Evolutionary conservation across 2,113 vertebrate genomes (phyloP).

Genomic region (Oxyura jamaicensis): DNA sequence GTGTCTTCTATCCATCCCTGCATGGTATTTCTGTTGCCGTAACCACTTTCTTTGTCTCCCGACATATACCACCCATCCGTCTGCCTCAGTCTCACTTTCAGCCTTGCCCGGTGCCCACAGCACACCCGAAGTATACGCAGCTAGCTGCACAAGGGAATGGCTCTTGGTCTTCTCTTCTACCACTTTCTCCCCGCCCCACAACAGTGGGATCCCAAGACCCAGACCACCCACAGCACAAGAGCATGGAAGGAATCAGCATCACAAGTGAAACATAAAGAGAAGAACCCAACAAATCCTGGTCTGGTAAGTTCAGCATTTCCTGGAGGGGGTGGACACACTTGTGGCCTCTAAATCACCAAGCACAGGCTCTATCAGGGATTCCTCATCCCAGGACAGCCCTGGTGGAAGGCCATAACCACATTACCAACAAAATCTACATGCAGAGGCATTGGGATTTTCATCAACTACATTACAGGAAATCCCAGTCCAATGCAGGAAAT

Average conservation of each 20-base stretch:
- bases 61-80: background rate
- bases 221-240: background rate
- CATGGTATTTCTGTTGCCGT: background rate
- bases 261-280: background rate
- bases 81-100: background rate
- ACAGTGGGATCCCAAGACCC: background rate
- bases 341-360: background rate
- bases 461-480: background rate
- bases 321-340: rapidly evolving
- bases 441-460: background rate
- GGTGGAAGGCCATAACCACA: background rate
- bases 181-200: background rate
- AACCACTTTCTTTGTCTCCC: background rate
- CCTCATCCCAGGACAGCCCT: background rate
- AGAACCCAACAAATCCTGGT: background rate
- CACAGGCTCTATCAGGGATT: background rate
- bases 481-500: background rate
- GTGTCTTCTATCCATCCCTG: background rate
- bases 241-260: background rate
- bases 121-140: background rate
- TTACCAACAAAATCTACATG: background rate
- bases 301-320: background rate
- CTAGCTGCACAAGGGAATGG: background rate
- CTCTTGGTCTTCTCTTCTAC: background rate
- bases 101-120: background rate